Conservation (phyloP, 1,140 invertebrate genomes). For the Matsumurasca onukii region DNA sequence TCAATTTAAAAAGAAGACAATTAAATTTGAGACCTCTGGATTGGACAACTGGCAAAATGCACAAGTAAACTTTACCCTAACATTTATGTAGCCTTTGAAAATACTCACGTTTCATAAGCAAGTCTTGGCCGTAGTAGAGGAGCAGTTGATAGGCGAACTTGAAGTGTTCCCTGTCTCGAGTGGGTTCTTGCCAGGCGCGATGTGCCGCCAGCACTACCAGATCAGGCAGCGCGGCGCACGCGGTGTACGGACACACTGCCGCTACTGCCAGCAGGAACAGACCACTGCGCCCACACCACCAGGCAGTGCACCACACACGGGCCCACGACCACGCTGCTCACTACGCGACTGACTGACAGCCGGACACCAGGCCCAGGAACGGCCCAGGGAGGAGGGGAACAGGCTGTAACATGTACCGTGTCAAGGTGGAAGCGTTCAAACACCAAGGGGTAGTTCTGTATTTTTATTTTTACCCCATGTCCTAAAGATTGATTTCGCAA, state of each 20-base stretch:
- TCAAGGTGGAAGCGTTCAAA: not conserved
- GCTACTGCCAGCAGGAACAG: conserved; percentile 60
- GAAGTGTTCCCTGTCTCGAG: conserved; percentile 64
- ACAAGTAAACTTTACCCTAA: not conserved
- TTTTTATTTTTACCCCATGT: too few relatives aligned
- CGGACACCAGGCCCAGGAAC: conserved; percentile 60
- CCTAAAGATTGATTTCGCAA: too few relatives aligned
- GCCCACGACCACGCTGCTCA: conserved; percentile 59
- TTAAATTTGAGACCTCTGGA: not conserved
- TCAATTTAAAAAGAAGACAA: not conserved
- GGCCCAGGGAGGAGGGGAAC: conserved; percentile 58
- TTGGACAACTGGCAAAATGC: not conserved
- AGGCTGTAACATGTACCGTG: conserved; percentile 52
- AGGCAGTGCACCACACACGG: conserved; percentile 71
- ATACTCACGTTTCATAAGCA: conserved; percentile 56
- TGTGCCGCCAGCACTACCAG: conserved; percentile 45
- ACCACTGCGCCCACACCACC: conserved; percentile 64
- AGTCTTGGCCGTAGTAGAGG: conserved; percentile 59
- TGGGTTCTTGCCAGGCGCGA: conserved; percentile 57
- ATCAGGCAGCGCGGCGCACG: conserved; percentile 42
- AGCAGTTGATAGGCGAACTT: conserved; percentile 64
- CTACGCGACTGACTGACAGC: conserved; percentile 58
- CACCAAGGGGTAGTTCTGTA: too few relatives aligned
- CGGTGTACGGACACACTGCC: conserved; percentile 56
- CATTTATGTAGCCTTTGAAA: not conserved